phyloP scores from a whole-genome alignment of 2,888 invertebrate species.

The Lysandra bellargus region DNA sequence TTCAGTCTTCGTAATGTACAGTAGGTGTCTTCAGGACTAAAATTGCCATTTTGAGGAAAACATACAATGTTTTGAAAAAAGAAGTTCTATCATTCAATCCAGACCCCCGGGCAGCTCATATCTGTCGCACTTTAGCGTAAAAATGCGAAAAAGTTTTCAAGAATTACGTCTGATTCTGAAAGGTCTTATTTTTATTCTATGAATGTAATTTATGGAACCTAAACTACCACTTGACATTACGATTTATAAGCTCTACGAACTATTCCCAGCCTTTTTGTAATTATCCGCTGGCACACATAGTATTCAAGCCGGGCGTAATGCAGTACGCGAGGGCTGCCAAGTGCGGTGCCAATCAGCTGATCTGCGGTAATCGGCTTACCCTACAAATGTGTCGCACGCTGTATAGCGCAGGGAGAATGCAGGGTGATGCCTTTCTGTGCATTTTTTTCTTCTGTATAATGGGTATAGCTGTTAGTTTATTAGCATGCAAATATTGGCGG shows the following conservation, averaged over 20 bases:
- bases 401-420: conserved; percentile 29
- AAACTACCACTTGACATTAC: neutral
- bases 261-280: conserved; percentile 7
- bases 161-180: too few species aligned
- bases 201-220: neutral
- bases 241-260: neutral
- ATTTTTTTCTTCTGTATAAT: neutral
- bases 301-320: conserved; percentile 35
- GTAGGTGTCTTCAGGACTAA: too few species aligned
- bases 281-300: neutral
- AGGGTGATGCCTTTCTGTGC: conserved; percentile 29
- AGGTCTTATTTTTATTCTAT: too few species aligned
- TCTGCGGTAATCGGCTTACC: conserved; percentile 38
- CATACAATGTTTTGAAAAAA: too few species aligned
- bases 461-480: neutral
- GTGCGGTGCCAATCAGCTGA: conserved; percentile 35
- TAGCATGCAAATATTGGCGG: neutral
- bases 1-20: too few species aligned
- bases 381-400: conserved; percentile 34
- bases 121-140: too few species aligned
- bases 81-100: too few species aligned
- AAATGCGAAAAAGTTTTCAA: neutral
- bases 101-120: too few species aligned
- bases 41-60: too few species aligned
- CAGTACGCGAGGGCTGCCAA: conserved; percentile 36